Conservation (phyloP, 2,888 invertebrate genomes). For the Agelastica alni region DNA sequence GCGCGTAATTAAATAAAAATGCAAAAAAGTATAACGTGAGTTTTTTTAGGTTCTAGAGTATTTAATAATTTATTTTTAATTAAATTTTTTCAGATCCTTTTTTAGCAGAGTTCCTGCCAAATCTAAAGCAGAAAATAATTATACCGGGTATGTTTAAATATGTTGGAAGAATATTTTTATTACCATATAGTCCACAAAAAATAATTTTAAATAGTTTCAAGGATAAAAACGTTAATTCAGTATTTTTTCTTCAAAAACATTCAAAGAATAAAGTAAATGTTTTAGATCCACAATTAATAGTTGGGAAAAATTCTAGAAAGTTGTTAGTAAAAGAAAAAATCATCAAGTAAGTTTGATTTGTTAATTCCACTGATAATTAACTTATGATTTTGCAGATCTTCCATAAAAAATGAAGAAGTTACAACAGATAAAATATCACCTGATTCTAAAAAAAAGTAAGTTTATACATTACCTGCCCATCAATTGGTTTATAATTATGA, state of each 20-base stretch:
- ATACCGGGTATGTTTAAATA: conserved; percentile 30
- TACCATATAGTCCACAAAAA: conserved; percentile 6
- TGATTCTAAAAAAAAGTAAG: no score
- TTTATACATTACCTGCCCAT: neutral
- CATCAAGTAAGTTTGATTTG: neutral
- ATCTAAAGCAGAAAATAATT: conserved; percentile 17
- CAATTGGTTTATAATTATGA: no score
- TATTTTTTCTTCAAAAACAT: neutral
- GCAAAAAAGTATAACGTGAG: conserved; percentile 45
- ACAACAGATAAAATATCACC: no score
- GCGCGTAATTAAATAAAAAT: conserved; percentile 15
- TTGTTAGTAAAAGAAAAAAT: neutral
- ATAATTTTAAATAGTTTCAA: conserved; percentile 13
- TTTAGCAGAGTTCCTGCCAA: conserved; percentile 27
- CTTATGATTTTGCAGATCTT: neutral
- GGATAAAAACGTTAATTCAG: neutral
- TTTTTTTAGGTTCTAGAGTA: conserved; percentile 16
- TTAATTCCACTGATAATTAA: neutral
- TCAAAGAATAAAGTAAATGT: neutral
- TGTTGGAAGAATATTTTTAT: conserved; percentile 13
- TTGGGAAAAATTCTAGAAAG: neutral
- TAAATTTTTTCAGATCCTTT: conserved; percentile 28
- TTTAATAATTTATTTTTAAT: conserved; percentile 22
- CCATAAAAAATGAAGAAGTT: no score
- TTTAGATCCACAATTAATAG: neutral